Base-by-base conservation (phyloP, 2,888 invertebrate genomes). In the Nymphalis polychloros region DNA sequence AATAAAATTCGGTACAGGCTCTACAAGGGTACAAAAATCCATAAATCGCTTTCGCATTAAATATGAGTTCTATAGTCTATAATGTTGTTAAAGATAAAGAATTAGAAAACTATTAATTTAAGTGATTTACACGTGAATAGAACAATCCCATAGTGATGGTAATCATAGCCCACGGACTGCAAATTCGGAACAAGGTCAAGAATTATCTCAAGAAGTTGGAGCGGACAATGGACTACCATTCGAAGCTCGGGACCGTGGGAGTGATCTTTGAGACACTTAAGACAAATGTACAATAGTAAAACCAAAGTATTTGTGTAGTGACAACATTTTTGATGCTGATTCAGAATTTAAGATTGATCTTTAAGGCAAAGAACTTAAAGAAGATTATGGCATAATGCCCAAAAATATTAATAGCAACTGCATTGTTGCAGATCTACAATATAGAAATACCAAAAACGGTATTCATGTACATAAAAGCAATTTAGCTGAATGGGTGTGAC, bases 121-220 rank as follows among this genome's bases (percentile, higher is more conserved):
- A 48, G 17, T 20, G 17, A 20, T 57, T 35, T 60, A 67, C 48
- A 48, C 27, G 63, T 35, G 60, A 49, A 48, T 19, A 35, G 62
- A 48, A 57, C 41, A 57, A 63, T 67, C 61, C 31, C 71, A 74
- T 70, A 76, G 73, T 70, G 69, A 81, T 76, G 73, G 73, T 77
- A 76, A 78, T 82, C 79, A 83, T 71, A 73, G 50, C 61, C 70
- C 57, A 67, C 67, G 70, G 63, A 72, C 70, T 57, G 67, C 69
- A 83, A 80, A 89, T 87, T 81, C 82, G 81, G 88, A 90, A 89
- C 90, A 88, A 87, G 90, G 90, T 87, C 87, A 89, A 86, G 84
- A 86, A 88, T 83, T 85, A 85, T 89, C 86, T 87, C 86, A 88
- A 82, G 79, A 80, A 82, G 81, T 79, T 77, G 77, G 78, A 80